These are phyloP conservation scores for Pseudotriccus pelzelni DNA, from an alignment of 2,797 vertebrate species.

Conservation along the genomic window DNA sequence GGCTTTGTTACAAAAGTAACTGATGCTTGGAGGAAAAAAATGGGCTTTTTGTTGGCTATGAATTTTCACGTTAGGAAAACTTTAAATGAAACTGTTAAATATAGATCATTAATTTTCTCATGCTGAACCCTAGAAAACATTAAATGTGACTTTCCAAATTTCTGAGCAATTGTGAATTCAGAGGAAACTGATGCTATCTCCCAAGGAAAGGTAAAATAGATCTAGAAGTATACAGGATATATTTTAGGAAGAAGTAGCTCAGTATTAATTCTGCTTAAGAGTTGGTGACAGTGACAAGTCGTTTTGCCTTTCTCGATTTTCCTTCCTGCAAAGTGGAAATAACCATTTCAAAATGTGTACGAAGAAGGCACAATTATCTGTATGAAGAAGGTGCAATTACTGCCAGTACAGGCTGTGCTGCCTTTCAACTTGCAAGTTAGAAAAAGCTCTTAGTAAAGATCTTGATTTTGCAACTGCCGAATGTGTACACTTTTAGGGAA, in stretches of 20 bases:
- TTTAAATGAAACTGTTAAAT: neutral
- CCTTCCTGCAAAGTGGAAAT: neutral
- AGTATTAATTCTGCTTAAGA: neutral
- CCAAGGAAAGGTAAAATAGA: neutral
- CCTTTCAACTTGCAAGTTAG: neutral
- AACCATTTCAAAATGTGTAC: neutral
- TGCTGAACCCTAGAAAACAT: neutral
- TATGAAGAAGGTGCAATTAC: neutral
- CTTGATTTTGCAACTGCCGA: neutral
- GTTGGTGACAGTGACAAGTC: neutral
- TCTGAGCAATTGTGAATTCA: neutral
- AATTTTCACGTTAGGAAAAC: neutral
- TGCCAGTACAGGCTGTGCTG: neutral
- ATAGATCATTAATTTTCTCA: neutral
- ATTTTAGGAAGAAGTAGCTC: neutral
- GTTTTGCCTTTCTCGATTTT: neutral
- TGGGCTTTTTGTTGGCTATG: neutral
- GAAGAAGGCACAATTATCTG: neutral
- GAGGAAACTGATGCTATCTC: neutral
- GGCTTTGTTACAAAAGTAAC: neutral
- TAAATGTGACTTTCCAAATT: neutral
- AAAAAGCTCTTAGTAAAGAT: neutral
- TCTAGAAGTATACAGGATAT: neutral
- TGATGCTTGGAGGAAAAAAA: neutral
- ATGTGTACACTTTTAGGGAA: neutral